phyloP scores from a whole-genome alignment of 64 coral and sea anemone genomes.

The Catalaphyllia jardinei region DNA sequence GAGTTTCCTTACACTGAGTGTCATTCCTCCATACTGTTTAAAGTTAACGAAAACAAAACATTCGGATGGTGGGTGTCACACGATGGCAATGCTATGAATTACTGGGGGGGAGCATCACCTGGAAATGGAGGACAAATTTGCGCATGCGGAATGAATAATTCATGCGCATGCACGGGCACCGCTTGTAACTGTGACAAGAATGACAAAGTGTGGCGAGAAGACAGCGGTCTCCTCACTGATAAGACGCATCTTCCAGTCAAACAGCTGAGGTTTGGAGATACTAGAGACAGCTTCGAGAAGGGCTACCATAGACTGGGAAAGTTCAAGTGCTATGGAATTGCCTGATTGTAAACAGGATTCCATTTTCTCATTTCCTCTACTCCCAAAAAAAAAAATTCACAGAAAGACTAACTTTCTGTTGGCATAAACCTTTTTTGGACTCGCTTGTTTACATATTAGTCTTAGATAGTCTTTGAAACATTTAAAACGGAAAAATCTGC shows the following conservation, averaged over 20 bases:
- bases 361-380: no score
- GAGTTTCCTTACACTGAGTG: neutral
- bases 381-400: no score
- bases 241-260: neutral
- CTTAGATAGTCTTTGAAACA: no score
- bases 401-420: no score
- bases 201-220: neutral
- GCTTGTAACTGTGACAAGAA: neutral
- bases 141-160: neutral
- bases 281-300: neutral
- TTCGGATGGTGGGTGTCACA: neutral
- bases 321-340: neutral
- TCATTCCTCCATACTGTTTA: no score
- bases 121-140: neutral
- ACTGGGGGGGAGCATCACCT: neutral
- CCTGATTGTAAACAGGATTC: neutral
- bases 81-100: neutral
- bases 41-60: neutral
- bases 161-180: neutral
- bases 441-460: no score
- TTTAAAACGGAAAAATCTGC: no score
- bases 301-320: neutral
- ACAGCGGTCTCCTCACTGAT: neutral
- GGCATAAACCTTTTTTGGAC: no score
- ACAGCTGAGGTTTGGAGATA: constrained; percentile 4